Conservation (phyloP, 2,888 invertebrate genomes). For the Volucella bombylans region DNA sequence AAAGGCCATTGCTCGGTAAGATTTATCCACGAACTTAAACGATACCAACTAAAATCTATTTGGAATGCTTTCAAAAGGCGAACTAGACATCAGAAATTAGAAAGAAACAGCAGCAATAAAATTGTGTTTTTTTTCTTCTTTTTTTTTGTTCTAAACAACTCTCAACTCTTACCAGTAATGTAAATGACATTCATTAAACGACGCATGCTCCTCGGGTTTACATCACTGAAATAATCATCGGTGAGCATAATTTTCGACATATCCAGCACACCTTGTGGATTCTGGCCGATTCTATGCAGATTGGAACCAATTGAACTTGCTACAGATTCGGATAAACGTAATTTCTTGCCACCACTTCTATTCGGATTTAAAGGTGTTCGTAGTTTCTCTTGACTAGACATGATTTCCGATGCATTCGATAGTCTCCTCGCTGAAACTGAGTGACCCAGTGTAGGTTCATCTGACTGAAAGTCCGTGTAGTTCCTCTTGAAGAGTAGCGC, state of each 20-base stretch:
- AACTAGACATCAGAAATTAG: constrained; percentile 84
- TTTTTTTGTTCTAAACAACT: too few species aligned
- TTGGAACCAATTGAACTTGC: constrained; percentile 96
- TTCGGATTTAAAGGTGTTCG: constrained; percentile 79
- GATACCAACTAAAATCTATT: constrained; percentile 99
- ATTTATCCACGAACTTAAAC: constrained; percentile 98
- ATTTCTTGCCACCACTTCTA: constrained; percentile 87
- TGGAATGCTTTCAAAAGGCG: constrained; percentile 98
- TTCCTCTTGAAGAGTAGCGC: constrained; percentile 83
- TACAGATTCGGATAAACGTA: constrained; percentile 93
- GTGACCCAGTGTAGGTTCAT: constrained; percentile 80
- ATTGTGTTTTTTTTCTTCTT: too few species aligned
- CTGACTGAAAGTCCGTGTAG: constrained; percentile 79
- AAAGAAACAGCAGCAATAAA: constrained; percentile 16
- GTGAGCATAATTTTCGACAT: constrained; percentile 92
- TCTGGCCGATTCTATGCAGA: constrained; percentile 89
- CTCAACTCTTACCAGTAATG: constrained; percentile 88
- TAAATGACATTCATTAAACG: constrained; percentile 98
- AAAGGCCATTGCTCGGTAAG: constrained; percentile 99
- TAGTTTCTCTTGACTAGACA: constrained; percentile 92
- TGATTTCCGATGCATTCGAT: constrained; percentile 90
- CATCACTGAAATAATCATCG: constrained; percentile 99
- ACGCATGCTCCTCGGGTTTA: constrained; percentile 98
- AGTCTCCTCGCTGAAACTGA: constrained; percentile 89
- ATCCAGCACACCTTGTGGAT: constrained; percentile 84